Base-by-base conservation (phyloP, 2,113 vertebrate species). In the Clarias gariepinus region DNA sequence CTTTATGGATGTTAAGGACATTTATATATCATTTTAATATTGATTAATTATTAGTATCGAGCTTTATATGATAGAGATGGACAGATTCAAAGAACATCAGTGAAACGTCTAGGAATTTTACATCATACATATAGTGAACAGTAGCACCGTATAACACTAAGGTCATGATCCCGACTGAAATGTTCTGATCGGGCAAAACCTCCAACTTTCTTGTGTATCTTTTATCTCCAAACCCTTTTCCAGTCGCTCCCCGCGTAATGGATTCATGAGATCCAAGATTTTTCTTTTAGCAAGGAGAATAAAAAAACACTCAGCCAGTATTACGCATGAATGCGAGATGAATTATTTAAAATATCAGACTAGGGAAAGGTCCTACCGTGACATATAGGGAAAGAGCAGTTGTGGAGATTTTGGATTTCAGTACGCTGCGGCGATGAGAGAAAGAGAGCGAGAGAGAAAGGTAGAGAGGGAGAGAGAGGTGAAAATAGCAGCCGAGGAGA, bases 271-370 rank as follows among this genome's bases (percentile, higher is more conserved):
- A 36, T 30, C 92, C 89, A 90, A 89, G 87, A 91, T 92, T 93
- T 92, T 90, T 88, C 88, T 85, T 82, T 86, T 82, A n/a, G 30
- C 60, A 89, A 82, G 87, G 88, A 92, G 66, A 92, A 93, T 92
- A 94, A 94, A 63, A 47, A 68, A 93, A 93, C 94, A 93, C 92
- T 94, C 92, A 86, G 92, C 91, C 57, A 91, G 92, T 89, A 87
- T 87, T 23, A 88, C 88, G 91, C 92, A 93, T 91, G 57, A 79
- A 92, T 89, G 63, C 86, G n/a, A 60, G 18, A 83, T 95, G 77
- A 95, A 95, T 94, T 91, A 95, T 95, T 94, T 89, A 95, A 60
- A 4, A 60, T 41, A 82, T 88, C 91, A 87, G 66, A 52, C 28
- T 30, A 60, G 7, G 15, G 90, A 93, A 93, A 94, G 90, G 92